phyloP scores from a whole-genome alignment of 2,113 vertebrate genomes.

The Nesoenas mayeri region DNA sequence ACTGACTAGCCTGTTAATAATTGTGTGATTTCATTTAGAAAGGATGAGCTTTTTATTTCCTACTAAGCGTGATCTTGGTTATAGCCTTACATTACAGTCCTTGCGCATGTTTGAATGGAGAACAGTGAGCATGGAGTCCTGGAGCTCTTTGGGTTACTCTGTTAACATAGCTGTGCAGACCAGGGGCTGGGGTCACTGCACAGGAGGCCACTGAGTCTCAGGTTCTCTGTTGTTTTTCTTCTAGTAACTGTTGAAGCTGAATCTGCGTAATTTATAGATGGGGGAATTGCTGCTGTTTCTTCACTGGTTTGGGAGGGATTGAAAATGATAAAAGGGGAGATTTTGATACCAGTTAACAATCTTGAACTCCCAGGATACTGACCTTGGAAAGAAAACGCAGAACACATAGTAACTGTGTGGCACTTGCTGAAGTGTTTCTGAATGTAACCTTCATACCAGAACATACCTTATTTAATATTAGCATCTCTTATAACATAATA shows the following conservation, averaged over 20 bases:
- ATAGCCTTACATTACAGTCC: background rate
- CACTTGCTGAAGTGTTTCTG: background rate
- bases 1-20: constrained; percentile 28
- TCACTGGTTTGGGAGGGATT: background rate
- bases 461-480: background rate
- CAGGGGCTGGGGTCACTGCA: background rate
- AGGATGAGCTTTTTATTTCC: constrained; percentile 17
- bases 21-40: constrained; percentile 23
- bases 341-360: background rate
- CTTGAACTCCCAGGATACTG: background rate
- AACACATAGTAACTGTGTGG: background rate
- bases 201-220: background rate
- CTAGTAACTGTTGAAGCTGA: constrained; percentile 7
- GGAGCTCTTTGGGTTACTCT: background rate
- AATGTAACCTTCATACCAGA: background rate
- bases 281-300: background rate
- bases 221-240: constrained; percentile 11
- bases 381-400: background rate
- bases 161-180: background rate
- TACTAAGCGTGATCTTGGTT: background rate
- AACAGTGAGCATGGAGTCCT: background rate
- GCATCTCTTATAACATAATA: background rate
- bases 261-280: background rate
- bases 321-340: background rate
- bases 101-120: background rate